phyloP scores from a whole-genome alignment of 2,113 vertebrate genomes.

The Toxotes chatareus region DNA sequence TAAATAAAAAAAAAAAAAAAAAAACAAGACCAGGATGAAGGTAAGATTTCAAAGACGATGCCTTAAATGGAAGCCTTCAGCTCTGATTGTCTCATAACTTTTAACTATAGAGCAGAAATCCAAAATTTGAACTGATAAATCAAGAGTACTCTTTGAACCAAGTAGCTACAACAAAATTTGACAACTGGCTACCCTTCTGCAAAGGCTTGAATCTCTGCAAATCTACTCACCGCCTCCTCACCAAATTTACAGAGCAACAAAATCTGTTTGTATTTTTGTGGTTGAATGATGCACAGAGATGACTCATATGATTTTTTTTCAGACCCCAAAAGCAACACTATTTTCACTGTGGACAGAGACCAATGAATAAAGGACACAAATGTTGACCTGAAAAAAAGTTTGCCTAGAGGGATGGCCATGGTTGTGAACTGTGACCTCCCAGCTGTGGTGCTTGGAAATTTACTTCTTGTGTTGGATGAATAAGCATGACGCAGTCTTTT shows the following conservation, averaged over 20 bases:
- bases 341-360: conserved; percentile 49
- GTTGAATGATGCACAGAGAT: conserved; percentile 40
- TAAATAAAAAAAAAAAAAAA: conserved; percentile 76
- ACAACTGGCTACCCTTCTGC: conserved; percentile 27
- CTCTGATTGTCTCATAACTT: conserved; percentile 36
- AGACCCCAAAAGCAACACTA: conserved; percentile 9
- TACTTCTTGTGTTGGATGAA: conserved; percentile 18
- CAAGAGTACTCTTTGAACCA: conserved; percentile 30
- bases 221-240: conserved; percentile 17
- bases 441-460: conserved; percentile 38
- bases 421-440: conserved; percentile 43
- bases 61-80: conserved; percentile 51
- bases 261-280: conserved; percentile 64
- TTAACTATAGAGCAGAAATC: conserved; percentile 25
- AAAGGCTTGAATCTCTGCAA: conserved; percentile 21
- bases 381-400: conserved; percentile 26
- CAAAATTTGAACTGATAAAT: conserved; percentile 47
- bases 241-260: conserved; percentile 47
- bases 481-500: conserved; percentile 21
- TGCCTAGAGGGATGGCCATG: conserved; percentile 26
- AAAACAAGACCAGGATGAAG: conserved; percentile 53
- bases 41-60: conserved; percentile 69
- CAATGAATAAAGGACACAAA: conserved; percentile 43
- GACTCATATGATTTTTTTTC: conserved; percentile 36
- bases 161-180: conserved; percentile 25